A percentile compares a stretch with the other conserved stretches of the same genome.
Evolutionary conservation across 2,113 vertebrate species (phyloP).

Genomic region (Melanerpes formicivorus): DNA sequence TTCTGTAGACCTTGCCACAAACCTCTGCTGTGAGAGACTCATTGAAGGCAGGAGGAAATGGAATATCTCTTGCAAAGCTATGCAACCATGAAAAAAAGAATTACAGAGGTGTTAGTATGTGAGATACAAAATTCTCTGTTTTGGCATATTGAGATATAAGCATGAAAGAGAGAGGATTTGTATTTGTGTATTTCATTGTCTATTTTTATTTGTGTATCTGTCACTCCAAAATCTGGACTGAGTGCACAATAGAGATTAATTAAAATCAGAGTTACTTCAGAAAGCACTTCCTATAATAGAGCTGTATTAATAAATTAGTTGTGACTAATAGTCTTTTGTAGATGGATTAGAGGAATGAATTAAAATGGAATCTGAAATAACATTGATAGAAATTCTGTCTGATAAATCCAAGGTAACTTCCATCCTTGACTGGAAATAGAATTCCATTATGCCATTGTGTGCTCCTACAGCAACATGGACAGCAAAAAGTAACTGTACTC

Average conservation of each 20-base stretch:
- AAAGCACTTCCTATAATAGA: slow-evolving; percentile 71
- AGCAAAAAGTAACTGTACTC: slow-evolving; percentile 15
- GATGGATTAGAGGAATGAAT: slow-evolving; percentile 79
- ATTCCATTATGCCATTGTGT: slow-evolving; percentile 19
- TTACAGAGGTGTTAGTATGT: slow-evolving; percentile 34
- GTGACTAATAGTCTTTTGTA: slow-evolving; percentile 74
- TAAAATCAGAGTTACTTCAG: slow-evolving; percentile 78
- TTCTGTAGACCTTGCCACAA: background rate
- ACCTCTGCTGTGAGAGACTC: background rate
- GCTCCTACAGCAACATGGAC: background rate
- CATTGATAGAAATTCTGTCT: slow-evolving; percentile 54
- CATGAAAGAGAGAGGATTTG: slow-evolving; percentile 52
- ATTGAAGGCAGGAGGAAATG: background rate
- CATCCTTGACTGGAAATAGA: slow-evolving; percentile 20
- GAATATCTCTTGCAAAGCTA: slow-evolving; percentile 28
- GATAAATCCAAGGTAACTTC: slow-evolving; percentile 57
- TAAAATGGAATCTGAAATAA: slow-evolving; percentile 74
- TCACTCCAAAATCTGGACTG: slow-evolving; percentile 71
- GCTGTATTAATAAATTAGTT: slow-evolving; percentile 79
- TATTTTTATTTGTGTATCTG: slow-evolving; percentile 74
- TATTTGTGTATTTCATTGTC: slow-evolving; percentile 69
- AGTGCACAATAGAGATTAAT: slow-evolving; percentile 74
- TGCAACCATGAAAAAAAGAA: slow-evolving; percentile 24
- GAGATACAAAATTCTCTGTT: slow-evolving; percentile 51
- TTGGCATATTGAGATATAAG: slow-evolving; percentile 15